These are phyloP conservation scores for Zaprionus ornatus DNA, from an alignment of 1,140 invertebrate species.

Conservation along the genomic window DNA sequence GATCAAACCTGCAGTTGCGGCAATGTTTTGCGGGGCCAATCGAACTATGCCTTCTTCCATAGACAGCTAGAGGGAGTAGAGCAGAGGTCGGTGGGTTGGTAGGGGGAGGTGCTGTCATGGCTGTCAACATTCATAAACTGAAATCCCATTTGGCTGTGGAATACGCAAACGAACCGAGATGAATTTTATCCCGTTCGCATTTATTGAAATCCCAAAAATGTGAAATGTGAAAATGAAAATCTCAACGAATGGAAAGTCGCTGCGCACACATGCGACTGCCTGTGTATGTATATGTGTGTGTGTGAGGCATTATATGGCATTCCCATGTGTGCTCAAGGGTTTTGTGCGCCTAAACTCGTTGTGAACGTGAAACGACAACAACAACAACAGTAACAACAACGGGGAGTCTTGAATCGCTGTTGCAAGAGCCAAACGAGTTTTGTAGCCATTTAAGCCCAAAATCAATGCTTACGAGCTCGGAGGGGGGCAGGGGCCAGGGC, in stretches of 20 bases:
- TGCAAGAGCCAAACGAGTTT: slow-evolving; percentile 63
- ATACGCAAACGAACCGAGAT: slow-evolving; percentile 53
- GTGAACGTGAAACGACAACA: slow-evolving; percentile 24
- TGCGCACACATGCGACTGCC: slow-evolving; percentile 29
- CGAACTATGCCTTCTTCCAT: background rate
- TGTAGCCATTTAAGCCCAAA: slow-evolving; percentile 50
- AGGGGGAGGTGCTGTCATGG: background rate
- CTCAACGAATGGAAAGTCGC: slow-evolving; percentile 75
- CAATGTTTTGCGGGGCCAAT: slow-evolving; percentile 29
- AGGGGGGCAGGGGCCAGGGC: background rate
- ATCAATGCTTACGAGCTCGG: slow-evolving; percentile 46
- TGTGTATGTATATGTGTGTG: background rate
- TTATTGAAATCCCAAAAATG: slow-evolving; percentile 72
- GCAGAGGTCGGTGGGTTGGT: no score
- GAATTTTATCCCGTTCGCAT: slow-evolving; percentile 74
- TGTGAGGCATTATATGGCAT: slow-evolving; percentile 46
- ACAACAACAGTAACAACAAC: background rate
- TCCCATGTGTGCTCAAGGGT: slow-evolving; percentile 70
- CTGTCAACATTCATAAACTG: slow-evolving; percentile 63
- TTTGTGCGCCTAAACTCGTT: slow-evolving; percentile 72
- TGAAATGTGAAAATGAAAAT: slow-evolving; percentile 76
- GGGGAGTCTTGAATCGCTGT: slow-evolving; percentile 5
- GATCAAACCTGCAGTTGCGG: slow-evolving; percentile 49
- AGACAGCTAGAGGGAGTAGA: background rate
- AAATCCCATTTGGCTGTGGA: slow-evolving; percentile 63